Evolutionary conservation across 2,113 vertebrate genomes (phyloP).

Genomic region (Neogale vison): DNA sequence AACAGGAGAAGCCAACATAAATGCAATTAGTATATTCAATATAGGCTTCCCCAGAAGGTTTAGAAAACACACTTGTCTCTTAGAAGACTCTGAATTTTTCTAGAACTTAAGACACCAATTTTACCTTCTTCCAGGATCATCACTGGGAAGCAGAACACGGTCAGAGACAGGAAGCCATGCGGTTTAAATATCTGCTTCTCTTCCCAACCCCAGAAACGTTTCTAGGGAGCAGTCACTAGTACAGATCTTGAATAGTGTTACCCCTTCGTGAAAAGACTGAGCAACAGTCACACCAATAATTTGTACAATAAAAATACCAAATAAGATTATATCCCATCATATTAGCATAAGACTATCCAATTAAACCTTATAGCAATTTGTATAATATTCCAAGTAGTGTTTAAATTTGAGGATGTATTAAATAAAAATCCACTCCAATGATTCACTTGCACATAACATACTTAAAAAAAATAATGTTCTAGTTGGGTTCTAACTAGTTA

Average conservation of each 20-base stretch:
- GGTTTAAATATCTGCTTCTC: background rate
- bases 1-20: background rate
- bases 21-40: background rate
- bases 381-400: background rate
- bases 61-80: background rate
- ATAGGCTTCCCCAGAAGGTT: background rate
- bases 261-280: background rate
- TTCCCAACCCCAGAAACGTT: accelerated
- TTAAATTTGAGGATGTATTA: background rate
- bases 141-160: accelerated
- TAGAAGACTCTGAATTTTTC: background rate
- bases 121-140: background rate
- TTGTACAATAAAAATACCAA: background rate
- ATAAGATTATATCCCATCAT: background rate
- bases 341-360: background rate
- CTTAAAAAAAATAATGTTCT: constrained; percentile 20
- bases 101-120: background rate
- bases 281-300: background rate
- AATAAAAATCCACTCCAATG: background rate
- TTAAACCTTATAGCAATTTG: constrained; percentile 53
- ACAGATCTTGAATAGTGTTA: background rate
- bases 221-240: background rate
- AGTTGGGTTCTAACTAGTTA: constrained; percentile 59
- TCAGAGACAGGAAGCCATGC: background rate
- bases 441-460: constrained; percentile 20